phyloP scores from a whole-genome alignment of 2,113 vertebrate species.

The Dasypus novemcinctus region DNA sequence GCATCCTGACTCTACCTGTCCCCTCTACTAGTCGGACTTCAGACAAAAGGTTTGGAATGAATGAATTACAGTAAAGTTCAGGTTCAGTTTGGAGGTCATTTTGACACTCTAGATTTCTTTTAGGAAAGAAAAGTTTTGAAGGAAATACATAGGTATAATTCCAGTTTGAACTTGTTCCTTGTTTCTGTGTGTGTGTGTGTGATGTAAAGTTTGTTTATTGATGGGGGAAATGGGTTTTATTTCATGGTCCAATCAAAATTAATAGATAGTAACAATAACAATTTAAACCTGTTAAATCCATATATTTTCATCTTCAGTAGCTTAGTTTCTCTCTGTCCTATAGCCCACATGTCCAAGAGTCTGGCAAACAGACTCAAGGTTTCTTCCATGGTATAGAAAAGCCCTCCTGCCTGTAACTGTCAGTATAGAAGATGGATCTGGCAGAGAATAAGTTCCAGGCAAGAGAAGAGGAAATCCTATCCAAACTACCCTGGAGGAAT shows the following conservation, averaged over 20 bases:
- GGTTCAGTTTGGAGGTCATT: background rate
- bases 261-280: background rate
- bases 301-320: slow-evolving; percentile 12
- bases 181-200: background rate
- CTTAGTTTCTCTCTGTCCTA: background rate
- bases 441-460: background rate
- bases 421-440: background rate
- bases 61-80: background rate
- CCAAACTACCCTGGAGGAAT: background rate
- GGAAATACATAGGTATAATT: background rate
- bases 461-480: background rate
- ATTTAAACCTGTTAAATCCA: slow-evolving; percentile 14
- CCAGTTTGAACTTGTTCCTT: background rate
- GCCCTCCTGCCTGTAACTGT: background rate
- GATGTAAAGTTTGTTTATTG: background rate
- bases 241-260: slow-evolving; percentile 11
- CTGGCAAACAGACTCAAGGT: background rate
- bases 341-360: background rate
- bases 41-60: background rate
- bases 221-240: background rate
- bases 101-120: background rate
- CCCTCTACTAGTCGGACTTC: background rate
- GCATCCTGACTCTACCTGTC: background rate
- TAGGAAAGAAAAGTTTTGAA: background rate
- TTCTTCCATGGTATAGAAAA: background rate